These are phyloP conservation scores for Porites lobata DNA, from an alignment of 92 coral and sea anemone species.

Conservation along the genomic window DNA sequence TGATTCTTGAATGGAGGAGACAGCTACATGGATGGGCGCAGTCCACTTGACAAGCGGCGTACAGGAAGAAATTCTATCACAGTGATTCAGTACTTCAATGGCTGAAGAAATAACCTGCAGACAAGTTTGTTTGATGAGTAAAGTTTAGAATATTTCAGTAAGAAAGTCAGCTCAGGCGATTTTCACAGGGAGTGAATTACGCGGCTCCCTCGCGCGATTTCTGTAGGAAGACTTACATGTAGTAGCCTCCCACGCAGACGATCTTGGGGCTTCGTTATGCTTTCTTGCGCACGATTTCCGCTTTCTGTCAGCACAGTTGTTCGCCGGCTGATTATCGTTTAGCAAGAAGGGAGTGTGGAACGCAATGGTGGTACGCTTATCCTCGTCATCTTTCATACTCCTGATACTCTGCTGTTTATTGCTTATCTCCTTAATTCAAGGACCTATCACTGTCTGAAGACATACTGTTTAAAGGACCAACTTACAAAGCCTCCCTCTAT, in stretches of 20 bases:
- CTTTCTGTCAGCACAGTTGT: too few relatives aligned
- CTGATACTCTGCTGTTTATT: too few relatives aligned
- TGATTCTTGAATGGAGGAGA: constrained; percentile 57
- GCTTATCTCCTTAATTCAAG: not conserved
- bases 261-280: too few relatives aligned
- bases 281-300: too few relatives aligned
- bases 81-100: constrained; percentile 70
- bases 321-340: too few relatives aligned
- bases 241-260: too few relatives aligned
- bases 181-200: not conserved
- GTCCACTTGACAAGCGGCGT: constrained; percentile 90
- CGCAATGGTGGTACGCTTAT: too few relatives aligned
- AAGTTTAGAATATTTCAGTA: not conserved
- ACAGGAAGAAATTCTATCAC: constrained; percentile 73
- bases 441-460: not conserved
- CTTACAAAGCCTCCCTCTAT: constrained; percentile 68
- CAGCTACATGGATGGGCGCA: constrained; percentile 69
- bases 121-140: not conserved
- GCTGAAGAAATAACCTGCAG: constrained; percentile 62
- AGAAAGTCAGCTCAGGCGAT: too few relatives aligned
- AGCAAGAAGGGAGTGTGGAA: too few relatives aligned
- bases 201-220: too few relatives aligned
- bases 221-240: too few relatives aligned
- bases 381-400: too few relatives aligned
- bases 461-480: not conserved